Evolutionary conservation across 2,113 vertebrate species (phyloP).

Genomic region (Propithecus coquereli): DNA sequence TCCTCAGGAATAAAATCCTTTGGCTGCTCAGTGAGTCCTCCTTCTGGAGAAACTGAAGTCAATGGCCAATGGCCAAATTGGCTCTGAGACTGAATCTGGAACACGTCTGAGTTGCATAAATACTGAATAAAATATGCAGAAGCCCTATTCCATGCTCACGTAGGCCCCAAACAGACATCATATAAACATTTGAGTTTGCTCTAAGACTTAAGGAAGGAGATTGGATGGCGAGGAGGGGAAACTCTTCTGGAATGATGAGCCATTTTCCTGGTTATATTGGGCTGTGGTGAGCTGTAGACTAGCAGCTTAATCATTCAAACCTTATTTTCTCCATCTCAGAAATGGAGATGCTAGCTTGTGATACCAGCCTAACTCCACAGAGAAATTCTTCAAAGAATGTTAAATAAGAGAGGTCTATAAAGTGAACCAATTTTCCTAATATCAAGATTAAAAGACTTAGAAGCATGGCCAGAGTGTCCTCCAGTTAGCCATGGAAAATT

Average conservation of each 20-base stretch:
- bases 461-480: background rate
- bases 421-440: background rate
- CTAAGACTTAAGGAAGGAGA: background rate
- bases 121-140: conserved; percentile 37
- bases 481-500: background rate
- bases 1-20: conserved; percentile 34
- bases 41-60: background rate
- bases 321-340: background rate
- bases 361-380: background rate
- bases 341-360: background rate
- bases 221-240: background rate
- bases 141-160: background rate
- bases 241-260: background rate
- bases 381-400: background rate
- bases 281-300: background rate
- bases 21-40: conserved; percentile 1
- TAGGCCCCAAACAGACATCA: background rate
- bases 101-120: conserved; percentile 36
- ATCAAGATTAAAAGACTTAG: background rate
- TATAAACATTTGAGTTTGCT: conserved; percentile 15
- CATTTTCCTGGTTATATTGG: background rate
- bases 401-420: background rate
- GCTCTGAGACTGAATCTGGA: conserved; percentile 23
- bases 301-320: background rate
- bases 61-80: conserved; percentile 41